phyloP scores from a whole-genome alignment of 2,797 vertebrate genomes.

The Tokudaia muenninki region DNA sequence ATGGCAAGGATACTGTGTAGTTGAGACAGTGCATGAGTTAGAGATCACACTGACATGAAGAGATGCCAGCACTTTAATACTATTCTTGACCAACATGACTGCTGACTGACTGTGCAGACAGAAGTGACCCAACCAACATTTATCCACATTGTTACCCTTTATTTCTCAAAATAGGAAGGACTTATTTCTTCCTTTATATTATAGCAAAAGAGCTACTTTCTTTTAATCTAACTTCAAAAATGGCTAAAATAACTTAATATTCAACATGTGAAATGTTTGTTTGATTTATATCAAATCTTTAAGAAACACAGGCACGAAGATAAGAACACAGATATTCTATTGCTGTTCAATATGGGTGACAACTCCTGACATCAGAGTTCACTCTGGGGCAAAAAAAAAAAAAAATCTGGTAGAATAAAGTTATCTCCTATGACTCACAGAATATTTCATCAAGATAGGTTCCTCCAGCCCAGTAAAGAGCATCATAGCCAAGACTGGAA shows the following conservation, averaged over 20 bases:
- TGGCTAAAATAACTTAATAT: not conserved
- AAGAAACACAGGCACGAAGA: not conserved
- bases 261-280: not conserved
- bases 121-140: not conserved
- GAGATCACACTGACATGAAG: not conserved
- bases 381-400: not conserved
- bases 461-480: not conserved
- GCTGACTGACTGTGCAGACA: rapidly evolving
- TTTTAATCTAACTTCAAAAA: not conserved
- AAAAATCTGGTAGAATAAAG: not conserved
- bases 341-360: not conserved
- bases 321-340: not conserved
- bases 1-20: not conserved
- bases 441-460: not conserved
- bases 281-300: conserved; percentile 29
- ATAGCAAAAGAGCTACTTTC: not conserved
- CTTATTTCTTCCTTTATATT: not conserved
- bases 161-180: not conserved
- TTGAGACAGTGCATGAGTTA: not conserved
- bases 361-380: not conserved
- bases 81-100: not conserved
- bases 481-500: not conserved
- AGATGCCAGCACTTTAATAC: not conserved
- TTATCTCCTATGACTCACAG: not conserved
- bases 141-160: not conserved